Base-by-base conservation (phyloP, 2,797 vertebrate species). In the Sebastes miniatus region DNA sequence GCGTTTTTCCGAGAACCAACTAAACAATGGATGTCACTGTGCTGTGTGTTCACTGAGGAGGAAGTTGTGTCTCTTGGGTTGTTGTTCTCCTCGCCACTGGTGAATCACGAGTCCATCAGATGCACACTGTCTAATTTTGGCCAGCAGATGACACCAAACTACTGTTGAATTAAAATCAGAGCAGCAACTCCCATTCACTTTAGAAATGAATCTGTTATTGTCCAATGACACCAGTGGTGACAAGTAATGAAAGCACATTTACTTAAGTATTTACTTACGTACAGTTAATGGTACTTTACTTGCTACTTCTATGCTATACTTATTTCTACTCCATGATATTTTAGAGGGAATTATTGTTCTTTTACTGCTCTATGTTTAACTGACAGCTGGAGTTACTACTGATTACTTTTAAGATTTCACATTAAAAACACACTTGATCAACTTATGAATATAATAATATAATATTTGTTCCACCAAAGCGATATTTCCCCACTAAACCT, bases 71-170 rank as follows among this genome's bases (percentile, higher is more conserved):
- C 54, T 80, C 62, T 80, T 70, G 54, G 52, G 20, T 16, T 43
- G 39, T 59, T 13, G 2, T 8, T 9, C 57, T 57, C 34, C 57
- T 52, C 34, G 18, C 32, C 3, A 0, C 69, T 32, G 77, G 22
- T 56, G 70, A 79, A 50, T 80, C 73, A 77, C 18, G 2, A 82
- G 78, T 79, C 54, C 11, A 5, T 77, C 47, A 34, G 27, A 68
- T 2, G 8, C 20, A 36, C 43, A n/a, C 4, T 71, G 54, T 68
- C 59, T 61, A 14, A 25, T 32, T 86, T 73, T 83, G 78, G 47
- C 91, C 90, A 89, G 83, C 79, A 93, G 93, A 86, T 84, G 89
- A 54, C 88, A 87, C 80, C 85, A 93, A 85, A 91, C 57, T 13
- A 74, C 77, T 64, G 52, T 20, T 47, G 32, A 84, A 80, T 32